Evolutionary conservation across 2,797 vertebrate species (phyloP), one percentile per base, ranked within the genome.

Genomic region (Hydrophis major): DNA sequence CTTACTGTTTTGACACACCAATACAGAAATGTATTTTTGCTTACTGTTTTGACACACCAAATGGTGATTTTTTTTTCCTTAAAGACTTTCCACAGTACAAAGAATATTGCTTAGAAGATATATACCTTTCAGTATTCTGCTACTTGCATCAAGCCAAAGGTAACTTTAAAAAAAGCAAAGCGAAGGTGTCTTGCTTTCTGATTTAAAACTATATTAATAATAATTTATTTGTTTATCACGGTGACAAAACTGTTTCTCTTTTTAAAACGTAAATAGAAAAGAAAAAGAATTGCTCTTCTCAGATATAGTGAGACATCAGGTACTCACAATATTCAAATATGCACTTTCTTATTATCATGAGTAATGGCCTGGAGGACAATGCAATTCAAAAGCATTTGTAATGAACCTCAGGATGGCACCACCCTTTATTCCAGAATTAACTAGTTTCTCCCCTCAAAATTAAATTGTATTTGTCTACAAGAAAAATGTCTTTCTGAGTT

Each of bases 391-490:
- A 94, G 94, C 92, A 95, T 93, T 94, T 95, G 91, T 93, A 96
- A 94, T 94, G 96, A 96, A 92, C 74, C 83, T 94, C 74, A 94
- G 87, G 96, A 96, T 95, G 94, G 92, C 90, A 95, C 60, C 96
- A 92, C 55, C 55, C 88, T 95, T 97, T 96, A 89, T 92, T 88
- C 94, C 90, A 94, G 93, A 95, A 69, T 97, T 97, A 96, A 96
- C 96, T 96, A 94, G 93, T 92, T 96, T 95, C 91, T 94, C 95
- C 92, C 95, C 74, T 94, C 93, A 94, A 93, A 97, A 95, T 93
- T 96, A 96, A 95, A 97, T 95, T 94, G 90, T 90, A 60, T 95
- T 96, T 96, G 94, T 92, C 74, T 94, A 63, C 95, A 94, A 94
- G 88, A 97, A 95, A 86, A 96, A 96, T 88, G 89, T 95, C 91